phyloP scores from a whole-genome alignment of 2,113 vertebrate species.

The Plecotus auritus region DNA sequence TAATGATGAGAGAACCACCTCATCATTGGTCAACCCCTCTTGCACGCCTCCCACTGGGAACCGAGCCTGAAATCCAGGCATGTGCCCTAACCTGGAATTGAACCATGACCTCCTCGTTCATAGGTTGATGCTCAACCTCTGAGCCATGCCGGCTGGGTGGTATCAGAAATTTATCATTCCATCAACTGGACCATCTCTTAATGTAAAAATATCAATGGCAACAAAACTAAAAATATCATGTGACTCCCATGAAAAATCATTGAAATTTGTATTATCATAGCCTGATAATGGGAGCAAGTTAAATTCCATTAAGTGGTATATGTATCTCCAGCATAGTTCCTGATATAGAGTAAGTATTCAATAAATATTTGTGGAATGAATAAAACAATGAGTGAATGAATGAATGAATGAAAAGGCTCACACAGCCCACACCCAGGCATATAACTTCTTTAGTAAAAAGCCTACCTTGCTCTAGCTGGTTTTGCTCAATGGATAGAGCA shows the following conservation, averaged over 20 bases:
- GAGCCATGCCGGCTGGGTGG: too few species aligned
- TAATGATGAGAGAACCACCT: too few species aligned
- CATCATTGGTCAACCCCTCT: too few species aligned
- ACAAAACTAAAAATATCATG: background rate
- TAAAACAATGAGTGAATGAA: background rate
- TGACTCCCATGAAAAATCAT: background rate
- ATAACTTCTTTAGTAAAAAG: too few species aligned
- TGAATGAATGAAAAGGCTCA: conserved; percentile 8
- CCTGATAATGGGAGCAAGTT: background rate
- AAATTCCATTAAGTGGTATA: background rate
- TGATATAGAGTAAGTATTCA: background rate
- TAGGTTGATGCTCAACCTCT: too few species aligned
- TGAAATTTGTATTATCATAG: background rate
- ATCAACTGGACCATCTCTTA: background rate
- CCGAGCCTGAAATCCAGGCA: too few species aligned
- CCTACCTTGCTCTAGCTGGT: too few species aligned
- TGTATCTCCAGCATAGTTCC: background rate
- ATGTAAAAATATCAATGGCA: background rate
- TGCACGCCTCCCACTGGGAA: too few species aligned
- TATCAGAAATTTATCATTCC: background rate
- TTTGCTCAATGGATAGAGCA: too few species aligned
- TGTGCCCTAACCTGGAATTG: too few species aligned
- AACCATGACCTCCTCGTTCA: too few species aligned
- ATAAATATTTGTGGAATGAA: background rate
- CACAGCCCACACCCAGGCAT: background rate